Base-by-base conservation (phyloP, 1,140 invertebrate genomes). In the Zaprionus lachaisei region DNA sequence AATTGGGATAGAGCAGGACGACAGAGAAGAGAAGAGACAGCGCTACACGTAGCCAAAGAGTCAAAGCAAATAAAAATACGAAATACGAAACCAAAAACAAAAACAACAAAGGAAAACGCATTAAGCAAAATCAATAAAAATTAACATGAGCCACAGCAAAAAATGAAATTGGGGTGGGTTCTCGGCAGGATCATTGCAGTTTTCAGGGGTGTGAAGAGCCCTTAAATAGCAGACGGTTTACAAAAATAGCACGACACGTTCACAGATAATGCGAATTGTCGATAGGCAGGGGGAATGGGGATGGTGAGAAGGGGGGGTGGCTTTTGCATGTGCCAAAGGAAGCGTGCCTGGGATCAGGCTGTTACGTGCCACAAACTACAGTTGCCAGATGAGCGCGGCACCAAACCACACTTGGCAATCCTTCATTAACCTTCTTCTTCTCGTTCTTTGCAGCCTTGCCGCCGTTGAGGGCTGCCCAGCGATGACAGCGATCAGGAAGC, bases 51-150 rank as follows among this genome's bases (percentile, higher is more conserved):
- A 49, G 20, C 28, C 28, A 71, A 74, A 78, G 58, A 75, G 72
- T 38, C 67, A 77, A 72, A 90, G 79, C 72, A 91, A 90, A 90
- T 86, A 90, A 91, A 91, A 90, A 81, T 80, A n/a, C n/a, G n/a
- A 89, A 80, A 82, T 82, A 80, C 62, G 75, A 70, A 83, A 86
- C 82, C 28, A 26, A 55, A 72, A 79, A 79, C 84, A 87, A 82
- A 85, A 77, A 85, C 79, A 17, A 26, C 28, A 72, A 80, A 80
- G 69, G 72, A 58, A 77, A 90, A 91, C 77, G 79, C 85, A 89
- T 89, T 89, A 90, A 77, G 68, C 68, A 89, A 90, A 89, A 89
- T 89, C 85, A 89, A 89, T 89, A 89, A 89, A 89, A 89, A 90
- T 89, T 89, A 89, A 89, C 81, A 89, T 87, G 60, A 44, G 31